These are phyloP conservation scores for Lamellibrachia luymesi DNA, from an alignment of 1,140 invertebrate species.

Conservation along the genomic window DNA sequence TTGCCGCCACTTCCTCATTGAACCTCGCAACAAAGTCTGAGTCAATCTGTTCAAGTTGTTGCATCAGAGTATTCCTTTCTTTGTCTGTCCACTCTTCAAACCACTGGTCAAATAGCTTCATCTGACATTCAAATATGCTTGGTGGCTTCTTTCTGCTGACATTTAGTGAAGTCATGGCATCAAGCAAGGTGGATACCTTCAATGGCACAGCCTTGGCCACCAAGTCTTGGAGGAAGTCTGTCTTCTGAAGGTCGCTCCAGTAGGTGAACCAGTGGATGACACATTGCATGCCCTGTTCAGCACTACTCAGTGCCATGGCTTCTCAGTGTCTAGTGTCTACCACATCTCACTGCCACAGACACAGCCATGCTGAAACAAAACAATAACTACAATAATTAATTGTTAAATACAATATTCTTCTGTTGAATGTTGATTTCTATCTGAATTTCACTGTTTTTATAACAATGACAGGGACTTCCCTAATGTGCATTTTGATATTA, in stretches of 20 bases:
- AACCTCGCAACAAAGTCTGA: constrained; percentile 43
- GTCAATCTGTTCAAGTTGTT: constrained; percentile 38
- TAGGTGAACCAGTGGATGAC: constrained; percentile 75
- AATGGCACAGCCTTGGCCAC: constrained; percentile 64
- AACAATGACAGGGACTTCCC: too few species aligned
- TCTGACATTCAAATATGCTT: constrained; percentile 82
- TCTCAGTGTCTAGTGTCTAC: background rate
- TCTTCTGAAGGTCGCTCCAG: constrained; percentile 82
- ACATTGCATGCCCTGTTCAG: constrained; percentile 46
- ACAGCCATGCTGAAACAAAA: background rate
- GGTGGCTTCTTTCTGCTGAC: constrained; percentile 72
- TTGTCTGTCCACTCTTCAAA: constrained; percentile 75
- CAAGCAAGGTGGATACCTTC: constrained; percentile 71
- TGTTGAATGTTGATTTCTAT: too few species aligned
- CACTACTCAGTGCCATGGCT: constrained; percentile 36
- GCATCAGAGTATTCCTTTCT: constrained; percentile 61
- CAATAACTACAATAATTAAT: background rate
- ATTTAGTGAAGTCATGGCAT: constrained; percentile 67
- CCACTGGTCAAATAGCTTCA: constrained; percentile 87
- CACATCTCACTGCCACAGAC: background rate
- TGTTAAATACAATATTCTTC: background rate
- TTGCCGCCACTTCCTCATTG: constrained; percentile 29
- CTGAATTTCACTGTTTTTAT: too few species aligned
- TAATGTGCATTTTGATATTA: too few species aligned
- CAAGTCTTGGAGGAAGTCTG: constrained; percentile 78